Base-by-base conservation (phyloP, 2,113 vertebrate species). In the Anhinga anhinga region DNA sequence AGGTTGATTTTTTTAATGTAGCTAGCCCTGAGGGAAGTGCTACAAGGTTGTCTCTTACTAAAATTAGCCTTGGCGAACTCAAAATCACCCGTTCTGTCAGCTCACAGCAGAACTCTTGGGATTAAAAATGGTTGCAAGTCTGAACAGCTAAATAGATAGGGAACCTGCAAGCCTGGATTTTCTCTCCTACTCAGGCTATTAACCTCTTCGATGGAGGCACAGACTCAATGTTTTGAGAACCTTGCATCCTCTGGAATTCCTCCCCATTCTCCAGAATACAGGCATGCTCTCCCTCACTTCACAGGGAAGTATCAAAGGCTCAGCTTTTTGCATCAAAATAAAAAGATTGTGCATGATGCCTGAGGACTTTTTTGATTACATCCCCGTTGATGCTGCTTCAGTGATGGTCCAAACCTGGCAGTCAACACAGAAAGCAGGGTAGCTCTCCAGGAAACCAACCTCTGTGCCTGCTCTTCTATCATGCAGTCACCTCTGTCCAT, bases 51-150 rank as follows among this genome's bases (percentile, higher is more conserved):
- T 62, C 61, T 88, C 20, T 77, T 58, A 36, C 91, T 95, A 95
- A 91, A 95, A 92, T 96, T 88, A 97, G 86, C 50, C 25, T 44
- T 70, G 88, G 90, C 49, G 72, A 92, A 65, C 44, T 82, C 52
- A 7, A 61, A 80, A 40, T 91, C 5, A 0, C 29, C 82, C 76
- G 59, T 92, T 92, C 52, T 4, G 3, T 66, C 79, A 63, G 79
- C 72, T 83, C 59, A 36, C 0, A 1, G 69, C 40, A 56, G 40
- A 90, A 71, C 30, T 22, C 71, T 83, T 29, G 42, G 34, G 47
- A 65, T 74, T 13, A 92, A 66, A 77, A 52, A 4, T 2, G 13
- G 19, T 13, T 88, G 44, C 59, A 19, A 72, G 19, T 58, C 27
- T 0, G 1, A 62, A 19, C 19, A 66, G 56, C 23, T 73, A 55